Evolutionary conservation across 2,113 vertebrate species (phyloP).

Genomic region (Pagrus major): DNA sequence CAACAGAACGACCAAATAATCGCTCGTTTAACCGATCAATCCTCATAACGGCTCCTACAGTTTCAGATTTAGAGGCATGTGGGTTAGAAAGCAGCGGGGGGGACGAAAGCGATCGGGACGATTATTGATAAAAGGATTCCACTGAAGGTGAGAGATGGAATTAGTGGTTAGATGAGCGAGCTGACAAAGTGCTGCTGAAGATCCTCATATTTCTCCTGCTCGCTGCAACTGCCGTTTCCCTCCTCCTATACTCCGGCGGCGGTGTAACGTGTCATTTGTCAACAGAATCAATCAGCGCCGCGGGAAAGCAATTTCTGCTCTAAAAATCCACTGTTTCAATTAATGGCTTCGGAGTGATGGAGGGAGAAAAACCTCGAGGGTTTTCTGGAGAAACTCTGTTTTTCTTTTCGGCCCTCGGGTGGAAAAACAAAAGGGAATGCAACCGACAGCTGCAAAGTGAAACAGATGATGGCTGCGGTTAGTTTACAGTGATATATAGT

Average conservation of each 20-base stretch:
- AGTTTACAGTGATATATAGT: not conserved
- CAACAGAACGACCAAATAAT: conserved; percentile 6
- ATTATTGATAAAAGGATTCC: conserved; percentile 44
- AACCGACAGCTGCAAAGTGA: not conserved
- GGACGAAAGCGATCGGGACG: no score
- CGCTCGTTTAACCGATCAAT: conserved; percentile 13
- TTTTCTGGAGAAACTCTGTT: not conserved
- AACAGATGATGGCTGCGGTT: not conserved
- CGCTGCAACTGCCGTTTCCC: not conserved
- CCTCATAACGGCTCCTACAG: not conserved
- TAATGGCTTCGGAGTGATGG: conserved; percentile 23
- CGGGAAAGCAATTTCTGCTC: conserved; percentile 53
- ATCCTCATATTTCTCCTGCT: conserved; percentile 48
- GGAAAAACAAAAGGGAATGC: conserved; percentile 3
- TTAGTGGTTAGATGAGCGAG: conserved; percentile 47
- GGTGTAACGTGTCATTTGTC: conserved; percentile 58
- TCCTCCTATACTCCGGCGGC: conserved; percentile 4
- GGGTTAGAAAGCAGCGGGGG: not conserved
- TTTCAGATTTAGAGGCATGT: conserved; percentile 12
- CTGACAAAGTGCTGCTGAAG: conserved; percentile 45
- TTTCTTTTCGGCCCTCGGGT: conserved; percentile 18
- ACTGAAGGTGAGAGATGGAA: conserved; percentile 44
- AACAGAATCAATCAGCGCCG: conserved; percentile 63
- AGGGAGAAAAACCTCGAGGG: not conserved
- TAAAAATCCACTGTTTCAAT: conserved; percentile 53